These are phyloP conservation scores for Anseranas semipalmata DNA, from an alignment of 2,113 vertebrate genomes.

Conservation along the genomic window DNA sequence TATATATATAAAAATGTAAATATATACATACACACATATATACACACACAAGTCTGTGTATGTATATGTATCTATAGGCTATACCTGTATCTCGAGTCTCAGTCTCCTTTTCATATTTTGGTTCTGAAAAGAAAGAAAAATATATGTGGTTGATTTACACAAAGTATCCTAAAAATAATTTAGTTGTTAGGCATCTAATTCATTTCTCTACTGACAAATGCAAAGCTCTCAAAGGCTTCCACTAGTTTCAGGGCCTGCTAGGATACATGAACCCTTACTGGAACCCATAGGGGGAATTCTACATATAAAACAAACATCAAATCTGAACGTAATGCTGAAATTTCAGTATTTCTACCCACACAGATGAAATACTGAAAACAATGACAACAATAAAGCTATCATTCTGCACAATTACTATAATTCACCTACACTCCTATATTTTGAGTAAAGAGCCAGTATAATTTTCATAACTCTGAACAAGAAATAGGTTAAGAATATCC, in stretches of 20 bases:
- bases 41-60: too few species aligned
- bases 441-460: background rate
- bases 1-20: background rate
- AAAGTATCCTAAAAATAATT: background rate
- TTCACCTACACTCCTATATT: background rate
- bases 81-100: slow-evolving; percentile 38
- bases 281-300: background rate
- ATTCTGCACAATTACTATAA: background rate
- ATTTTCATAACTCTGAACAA: background rate
- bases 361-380: background rate
- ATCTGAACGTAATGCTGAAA: background rate
- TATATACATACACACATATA: accelerated
- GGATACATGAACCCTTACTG: background rate
- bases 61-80: background rate
- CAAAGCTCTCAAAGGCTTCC: background rate
- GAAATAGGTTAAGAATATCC: background rate
- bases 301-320: background rate
- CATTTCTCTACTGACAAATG: background rate
- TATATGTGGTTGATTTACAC: background rate
- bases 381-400: background rate
- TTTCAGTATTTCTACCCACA: background rate
- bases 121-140: slow-evolving; percentile 34
- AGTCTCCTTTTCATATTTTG: background rate
- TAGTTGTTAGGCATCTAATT: background rate
- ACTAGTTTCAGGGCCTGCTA: background rate